Conservation (phyloP, 2,113 vertebrate genomes). For the Anseranas semipalmata region DNA sequence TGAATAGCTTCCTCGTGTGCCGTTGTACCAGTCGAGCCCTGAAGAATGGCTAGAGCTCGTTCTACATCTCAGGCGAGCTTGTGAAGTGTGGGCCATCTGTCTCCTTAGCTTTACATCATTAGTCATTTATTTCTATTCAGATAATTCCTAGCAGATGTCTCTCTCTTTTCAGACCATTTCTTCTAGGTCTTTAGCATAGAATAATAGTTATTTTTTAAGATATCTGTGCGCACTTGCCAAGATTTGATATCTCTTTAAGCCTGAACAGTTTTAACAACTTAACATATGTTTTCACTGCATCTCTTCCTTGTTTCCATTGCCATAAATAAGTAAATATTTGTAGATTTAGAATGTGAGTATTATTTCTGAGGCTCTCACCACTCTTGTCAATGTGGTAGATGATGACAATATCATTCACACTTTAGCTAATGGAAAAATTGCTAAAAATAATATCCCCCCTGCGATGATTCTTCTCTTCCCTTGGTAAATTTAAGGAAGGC, state of each 20-base stretch:
- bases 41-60: not conserved
- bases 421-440: not conserved
- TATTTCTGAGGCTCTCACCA: not conserved
- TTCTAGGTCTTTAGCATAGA: not conserved
- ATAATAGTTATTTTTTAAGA: not conserved
- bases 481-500: not conserved
- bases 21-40: not conserved
- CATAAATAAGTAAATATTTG: not conserved
- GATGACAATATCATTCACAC: not conserved
- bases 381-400: not conserved
- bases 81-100: not conserved
- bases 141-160: not conserved
- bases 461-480: not conserved
- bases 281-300: not conserved
- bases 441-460: not conserved
- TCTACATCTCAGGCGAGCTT: not conserved
- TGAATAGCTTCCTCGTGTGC: not conserved
- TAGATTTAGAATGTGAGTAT: not conserved
- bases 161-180: not conserved
- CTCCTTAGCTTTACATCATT: not conserved
- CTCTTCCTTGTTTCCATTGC: not conserved
- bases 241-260: not conserved
- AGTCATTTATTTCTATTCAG: conserved; percentile 14
- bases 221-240: not conserved
- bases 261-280: not conserved